A percentile compares a stretch with the other conserved stretches of the same genome.
These are phyloP conservation scores for Odontophorus gujanensis DNA, from an alignment of 2,113 vertebrate genomes.

Conservation along the genomic window DNA sequence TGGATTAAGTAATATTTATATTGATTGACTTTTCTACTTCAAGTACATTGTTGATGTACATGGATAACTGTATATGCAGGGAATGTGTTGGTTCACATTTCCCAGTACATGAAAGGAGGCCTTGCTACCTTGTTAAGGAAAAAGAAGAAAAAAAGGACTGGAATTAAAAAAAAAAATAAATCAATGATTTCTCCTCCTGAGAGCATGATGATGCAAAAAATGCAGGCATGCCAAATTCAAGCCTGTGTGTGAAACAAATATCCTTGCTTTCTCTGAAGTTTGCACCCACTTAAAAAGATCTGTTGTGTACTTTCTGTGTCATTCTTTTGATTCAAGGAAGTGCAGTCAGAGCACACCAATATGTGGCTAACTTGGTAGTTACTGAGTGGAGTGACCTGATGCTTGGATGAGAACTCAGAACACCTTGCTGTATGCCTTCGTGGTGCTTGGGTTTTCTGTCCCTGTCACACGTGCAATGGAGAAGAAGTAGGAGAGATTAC, in stretches of 20 bases:
- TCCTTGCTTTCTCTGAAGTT: background rate
- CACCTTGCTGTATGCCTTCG: background rate
- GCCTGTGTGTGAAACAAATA: background rate
- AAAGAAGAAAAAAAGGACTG: background rate
- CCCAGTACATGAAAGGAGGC: background rate
- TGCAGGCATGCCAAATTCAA: fast-evolving
- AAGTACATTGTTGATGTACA: background rate
- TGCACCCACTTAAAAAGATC: background rate
- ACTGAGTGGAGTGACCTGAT: background rate
- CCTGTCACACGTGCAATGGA: fast-evolving
- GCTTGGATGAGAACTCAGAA: background rate
- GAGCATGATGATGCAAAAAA: conserved; percentile 12
- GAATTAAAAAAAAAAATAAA: background rate
- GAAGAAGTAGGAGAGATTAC: background rate
- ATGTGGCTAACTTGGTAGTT: background rate
- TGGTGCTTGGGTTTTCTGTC: background rate
- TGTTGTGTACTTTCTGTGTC: background rate
- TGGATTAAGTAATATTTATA: background rate
- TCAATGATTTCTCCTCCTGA: conserved; percentile 3
- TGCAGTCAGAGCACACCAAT: background rate
- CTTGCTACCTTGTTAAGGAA: background rate
- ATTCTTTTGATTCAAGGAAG: background rate
- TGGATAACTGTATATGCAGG: background rate
- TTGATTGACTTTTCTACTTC: conserved; percentile 15
- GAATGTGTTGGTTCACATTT: conserved; percentile 29